Conservation (phyloP, 2,113 vertebrate species). For the Gnathonemus longibarbis region DNA sequence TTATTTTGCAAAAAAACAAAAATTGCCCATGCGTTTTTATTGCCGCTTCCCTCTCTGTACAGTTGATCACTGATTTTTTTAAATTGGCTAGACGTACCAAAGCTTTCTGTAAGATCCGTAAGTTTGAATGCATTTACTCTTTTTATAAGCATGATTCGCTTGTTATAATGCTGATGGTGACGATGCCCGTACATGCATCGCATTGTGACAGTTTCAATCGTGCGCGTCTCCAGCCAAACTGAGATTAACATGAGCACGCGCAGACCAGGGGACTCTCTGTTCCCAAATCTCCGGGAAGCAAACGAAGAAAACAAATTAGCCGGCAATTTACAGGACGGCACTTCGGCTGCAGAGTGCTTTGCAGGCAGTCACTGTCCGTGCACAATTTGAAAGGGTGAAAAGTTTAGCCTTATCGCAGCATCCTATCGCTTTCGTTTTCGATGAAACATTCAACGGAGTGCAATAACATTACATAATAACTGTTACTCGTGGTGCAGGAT, state of each 20-base stretch:
- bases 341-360: background rate
- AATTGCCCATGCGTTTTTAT: background rate
- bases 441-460: background rate
- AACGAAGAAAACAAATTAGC: background rate
- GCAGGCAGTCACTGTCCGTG: background rate
- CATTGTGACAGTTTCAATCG: background rate
- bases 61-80: background rate
- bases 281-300: conserved; percentile 1
- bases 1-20: conserved; percentile 7
- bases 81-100: background rate
- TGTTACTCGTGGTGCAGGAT: conserved; percentile 1
- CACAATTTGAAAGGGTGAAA: background rate
- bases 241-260: background rate
- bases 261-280: background rate
- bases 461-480: conserved; percentile 9
- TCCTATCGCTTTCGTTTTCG: background rate
- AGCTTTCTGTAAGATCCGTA: background rate
- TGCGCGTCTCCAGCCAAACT: background rate
- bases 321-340: background rate
- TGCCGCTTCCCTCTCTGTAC: background rate
- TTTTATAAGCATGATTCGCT: background rate
- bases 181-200: background rate
- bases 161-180: background rate
- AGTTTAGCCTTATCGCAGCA: background rate
- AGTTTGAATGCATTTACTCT: background rate